Evolutionary conservation across 2,797 vertebrate species (phyloP), one percentile per base, ranked within the genome.

Genomic region (Pelobates cultripes): DNA sequence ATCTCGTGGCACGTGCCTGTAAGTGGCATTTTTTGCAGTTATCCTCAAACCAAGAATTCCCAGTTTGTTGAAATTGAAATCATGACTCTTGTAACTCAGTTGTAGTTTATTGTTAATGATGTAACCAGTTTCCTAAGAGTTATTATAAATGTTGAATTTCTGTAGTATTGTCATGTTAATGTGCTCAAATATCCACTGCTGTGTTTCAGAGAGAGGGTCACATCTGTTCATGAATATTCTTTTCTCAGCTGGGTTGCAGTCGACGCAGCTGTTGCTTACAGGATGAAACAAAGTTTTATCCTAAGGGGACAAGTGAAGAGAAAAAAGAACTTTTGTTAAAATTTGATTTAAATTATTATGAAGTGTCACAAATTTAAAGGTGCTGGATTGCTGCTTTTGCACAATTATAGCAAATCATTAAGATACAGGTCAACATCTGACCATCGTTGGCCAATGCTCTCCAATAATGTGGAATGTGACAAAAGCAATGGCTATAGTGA

Each of bases 221-320:
- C 96, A 97, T 93, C 93, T 94, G 91, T 94, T 95, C 95, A 97
- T 96, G 93, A 96, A 96, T 90, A 97, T 93, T 91, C 95, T 95
- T 93, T 95, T 96, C 87, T 97, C 96, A 9, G 93, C 89, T 0
- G 94, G 95, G 86, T 94, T 96, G 89, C 93, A 96, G 86, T 97
- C 96, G 88, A 96, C 89, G 85, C 96, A 97, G 90, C 96, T 95
- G 89, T 92, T 94, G 89, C 95, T 96, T 87, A 96, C 95, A 1
- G 93, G 90, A 87, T 97, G 96, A 91, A 95, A 95, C 84, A 97
- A 89, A 70, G 94, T 96, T 91, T 94, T 95, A 90, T 97, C 95
- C 95, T 97, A 87, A 81, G 89, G 85, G 85, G 83, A 87, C 78
- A 7, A 89, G 82, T 89, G 88, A 84, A 86, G 47, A 51, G 47